phyloP scores from a whole-genome alignment of 1,140 invertebrate species.

The Leptinotarsa undecemlineata region DNA sequence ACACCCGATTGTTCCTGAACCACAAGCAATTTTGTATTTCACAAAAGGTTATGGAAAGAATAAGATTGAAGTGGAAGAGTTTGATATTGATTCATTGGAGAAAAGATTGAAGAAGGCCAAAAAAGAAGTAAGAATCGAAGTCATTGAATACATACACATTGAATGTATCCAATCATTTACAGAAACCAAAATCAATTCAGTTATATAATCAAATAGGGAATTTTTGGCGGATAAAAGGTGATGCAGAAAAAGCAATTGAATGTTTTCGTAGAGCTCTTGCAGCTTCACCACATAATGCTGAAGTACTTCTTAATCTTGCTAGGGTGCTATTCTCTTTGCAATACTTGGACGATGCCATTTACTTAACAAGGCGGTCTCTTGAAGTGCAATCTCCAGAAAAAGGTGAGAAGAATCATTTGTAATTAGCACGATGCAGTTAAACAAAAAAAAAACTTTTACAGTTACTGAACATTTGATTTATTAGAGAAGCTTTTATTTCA shows the following conservation, averaged over 20 bases:
- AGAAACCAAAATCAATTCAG: constrained; percentile 84
- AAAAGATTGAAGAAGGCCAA: constrained; percentile 78
- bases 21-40: constrained; percentile 76
- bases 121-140: constrained; percentile 62
- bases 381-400: constrained; percentile 75
- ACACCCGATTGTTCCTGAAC: constrained; percentile 64
- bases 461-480: no score
- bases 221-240: constrained; percentile 84
- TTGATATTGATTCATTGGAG: constrained; percentile 79
- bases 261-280: constrained; percentile 84
- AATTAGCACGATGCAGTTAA: no score
- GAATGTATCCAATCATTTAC: constrained; percentile 37
- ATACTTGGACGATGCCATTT: constrained; percentile 87
- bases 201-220: constrained; percentile 89
- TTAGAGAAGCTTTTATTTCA: no score
- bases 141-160: neutral
- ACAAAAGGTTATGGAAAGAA: constrained; percentile 61
- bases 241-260: constrained; percentile 82
- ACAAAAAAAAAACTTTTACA: no score
- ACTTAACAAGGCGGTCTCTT: constrained; percentile 71
- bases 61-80: constrained; percentile 66
- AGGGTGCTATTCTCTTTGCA: constrained; percentile 82
- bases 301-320: constrained; percentile 82
- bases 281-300: constrained; percentile 83
- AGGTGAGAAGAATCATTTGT: constrained; percentile 54